Conservation (phyloP, 2,888 invertebrate genomes). For the Pandemis cinnamomeana region DNA sequence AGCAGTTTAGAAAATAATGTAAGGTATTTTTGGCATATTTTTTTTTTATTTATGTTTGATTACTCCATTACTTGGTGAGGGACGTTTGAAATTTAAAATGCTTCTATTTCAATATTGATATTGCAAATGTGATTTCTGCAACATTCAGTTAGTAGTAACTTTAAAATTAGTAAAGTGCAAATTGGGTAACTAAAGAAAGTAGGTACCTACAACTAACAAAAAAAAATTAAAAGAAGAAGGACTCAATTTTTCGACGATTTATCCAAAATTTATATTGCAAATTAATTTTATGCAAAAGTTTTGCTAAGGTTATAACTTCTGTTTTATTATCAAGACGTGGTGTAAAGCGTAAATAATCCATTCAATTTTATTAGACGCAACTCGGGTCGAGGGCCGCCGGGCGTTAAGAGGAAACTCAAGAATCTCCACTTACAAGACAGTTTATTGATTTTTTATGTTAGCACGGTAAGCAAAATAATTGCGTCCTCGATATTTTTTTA, state of each 20-base stretch:
- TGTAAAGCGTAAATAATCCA: conserved; percentile 16
- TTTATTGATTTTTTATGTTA: not conserved
- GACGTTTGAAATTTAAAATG: too few relatives aligned
- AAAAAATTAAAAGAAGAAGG: too few relatives aligned
- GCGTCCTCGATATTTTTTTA: not conserved
- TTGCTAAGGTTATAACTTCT: not conserved
- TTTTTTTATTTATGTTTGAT: too few relatives aligned
- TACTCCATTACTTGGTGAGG: too few relatives aligned
- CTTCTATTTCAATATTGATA: too few relatives aligned
- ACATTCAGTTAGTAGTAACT: too few relatives aligned
- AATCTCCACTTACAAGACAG: conserved; percentile 4
- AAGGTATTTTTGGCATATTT: too few relatives aligned
- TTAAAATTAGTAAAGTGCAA: too few relatives aligned
- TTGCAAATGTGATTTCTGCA: too few relatives aligned
- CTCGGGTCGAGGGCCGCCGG: conserved; percentile 5
- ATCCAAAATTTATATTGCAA: not conserved
- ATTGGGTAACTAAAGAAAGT: too few relatives aligned
- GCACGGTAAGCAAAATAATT: not conserved
- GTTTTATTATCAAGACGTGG: not conserved
- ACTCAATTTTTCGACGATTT: not conserved
- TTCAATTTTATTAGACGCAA: conserved; percentile 25
- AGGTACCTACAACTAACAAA: too few relatives aligned
- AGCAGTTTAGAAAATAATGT: too few relatives aligned
- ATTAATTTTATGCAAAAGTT: not conserved
- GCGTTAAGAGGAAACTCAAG: not conserved